These are phyloP conservation scores for Pangasianodon gigas DNA, from an alignment of 2,113 vertebrate species.

Conservation along the genomic window DNA sequence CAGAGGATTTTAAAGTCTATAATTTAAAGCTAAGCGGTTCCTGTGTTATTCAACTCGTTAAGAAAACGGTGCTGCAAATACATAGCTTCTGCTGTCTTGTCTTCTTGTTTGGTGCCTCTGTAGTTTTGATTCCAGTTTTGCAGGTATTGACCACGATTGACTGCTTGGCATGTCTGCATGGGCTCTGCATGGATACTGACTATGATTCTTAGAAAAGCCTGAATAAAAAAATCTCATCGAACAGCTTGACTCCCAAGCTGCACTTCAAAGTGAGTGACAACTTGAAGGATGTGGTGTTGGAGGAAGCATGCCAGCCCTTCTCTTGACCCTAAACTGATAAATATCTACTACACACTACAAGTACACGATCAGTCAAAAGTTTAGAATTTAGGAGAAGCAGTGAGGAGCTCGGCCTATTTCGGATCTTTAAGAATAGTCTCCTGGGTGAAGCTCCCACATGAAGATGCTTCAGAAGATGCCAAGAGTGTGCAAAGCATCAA, in stretches of 20 bases:
- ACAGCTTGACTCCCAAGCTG: neutral
- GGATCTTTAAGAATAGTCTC: neutral
- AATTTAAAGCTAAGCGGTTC: slow-evolving; percentile 15
- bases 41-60: neutral
- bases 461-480: neutral
- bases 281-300: neutral
- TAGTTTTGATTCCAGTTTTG: neutral
- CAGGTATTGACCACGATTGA: neutral
- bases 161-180: neutral
- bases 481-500: neutral
- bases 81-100: neutral
- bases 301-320: neutral
- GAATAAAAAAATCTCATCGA: neutral
- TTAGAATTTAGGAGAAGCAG: neutral
- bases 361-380: neutral
- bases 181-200: neutral
- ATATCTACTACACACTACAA: neutral
- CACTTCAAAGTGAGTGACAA: neutral
- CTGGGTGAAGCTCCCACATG: neutral
- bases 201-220: neutral
- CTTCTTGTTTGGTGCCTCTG: neutral
- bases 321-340: neutral
- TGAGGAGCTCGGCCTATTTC: neutral
- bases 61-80: neutral
- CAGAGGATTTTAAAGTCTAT: neutral